Percentiles rank a stretch among this genome's conserved stretches.
phyloP scores from a whole-genome alignment of 2,888 invertebrate species.

The Poecilobothrus nobilitatus region DNA sequence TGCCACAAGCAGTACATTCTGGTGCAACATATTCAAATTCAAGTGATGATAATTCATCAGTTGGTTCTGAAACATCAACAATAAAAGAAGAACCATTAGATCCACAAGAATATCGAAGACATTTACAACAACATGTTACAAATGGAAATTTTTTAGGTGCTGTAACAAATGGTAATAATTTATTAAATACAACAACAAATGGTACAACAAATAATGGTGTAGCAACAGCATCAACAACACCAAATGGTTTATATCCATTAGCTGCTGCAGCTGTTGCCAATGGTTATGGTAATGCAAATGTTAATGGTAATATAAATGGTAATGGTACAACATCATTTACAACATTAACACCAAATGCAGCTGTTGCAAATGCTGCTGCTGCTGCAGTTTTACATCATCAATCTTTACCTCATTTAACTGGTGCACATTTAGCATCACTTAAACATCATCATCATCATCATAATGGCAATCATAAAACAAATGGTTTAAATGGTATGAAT shows the following conservation, averaged over 20 bases:
- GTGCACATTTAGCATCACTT: constrained; percentile 42
- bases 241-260: constrained; percentile 36
- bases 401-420: constrained; percentile 41
- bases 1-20: constrained; percentile 85
- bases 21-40: constrained; percentile 46
- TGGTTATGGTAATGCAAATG: constrained; percentile 26
- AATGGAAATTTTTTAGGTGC: constrained; percentile 40
- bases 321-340: constrained; percentile 46
- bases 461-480: not conserved
- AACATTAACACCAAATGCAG: constrained; percentile 49
- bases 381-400: constrained; percentile 48
- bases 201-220: constrained; percentile 34
- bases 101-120: constrained; percentile 64
- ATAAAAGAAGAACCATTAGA: constrained; percentile 84
- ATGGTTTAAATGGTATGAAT: constrained; percentile 7
- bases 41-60: constrained; percentile 51
- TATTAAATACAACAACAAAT: constrained; percentile 22
- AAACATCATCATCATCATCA: constrained; percentile 45
- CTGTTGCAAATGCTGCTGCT: constrained; percentile 48
- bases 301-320: constrained; percentile 38
- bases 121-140: constrained; percentile 46
- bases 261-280: constrained; percentile 25
- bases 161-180: constrained; percentile 41
- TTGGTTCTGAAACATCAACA: constrained; percentile 59
- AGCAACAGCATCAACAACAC: constrained; percentile 30